A percentile compares a stretch with the other conserved stretches of the same genome.
Conservation (phyloP, 2,113 vertebrate genomes). For the Spea multiplicata region DNA sequence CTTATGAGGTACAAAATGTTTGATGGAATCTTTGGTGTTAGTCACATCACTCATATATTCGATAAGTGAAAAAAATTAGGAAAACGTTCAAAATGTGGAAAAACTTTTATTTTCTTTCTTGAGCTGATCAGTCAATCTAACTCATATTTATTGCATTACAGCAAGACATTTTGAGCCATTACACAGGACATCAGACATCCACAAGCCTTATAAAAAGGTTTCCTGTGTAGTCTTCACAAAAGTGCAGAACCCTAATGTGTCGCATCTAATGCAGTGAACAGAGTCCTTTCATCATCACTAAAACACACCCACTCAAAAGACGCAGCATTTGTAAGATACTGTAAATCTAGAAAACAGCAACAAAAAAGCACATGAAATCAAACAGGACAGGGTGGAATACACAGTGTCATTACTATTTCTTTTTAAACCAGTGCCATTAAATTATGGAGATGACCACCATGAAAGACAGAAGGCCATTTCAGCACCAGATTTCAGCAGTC, state of each 20-base stretch:
- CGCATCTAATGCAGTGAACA: conserved; percentile 52
- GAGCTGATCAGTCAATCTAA: conserved; percentile 47
- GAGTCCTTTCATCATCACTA: conserved; percentile 51
- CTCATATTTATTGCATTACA: conserved; percentile 61
- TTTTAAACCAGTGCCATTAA: not conserved
- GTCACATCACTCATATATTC: no score
- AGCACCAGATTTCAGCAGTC: not conserved
- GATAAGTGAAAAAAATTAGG: not conserved
- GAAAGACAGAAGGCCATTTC: not conserved
- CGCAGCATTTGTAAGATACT: conserved; percentile 47
- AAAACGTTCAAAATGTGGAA: not conserved
- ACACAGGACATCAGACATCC: conserved; percentile 79
- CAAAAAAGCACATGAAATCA: conserved; percentile 54
- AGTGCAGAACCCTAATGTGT: conserved; percentile 62
- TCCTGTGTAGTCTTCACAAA: conserved; percentile 88
- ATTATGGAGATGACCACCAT: not conserved
- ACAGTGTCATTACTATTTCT: not conserved
- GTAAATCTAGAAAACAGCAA: conserved; percentile 54
- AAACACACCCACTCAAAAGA: conserved; percentile 50
- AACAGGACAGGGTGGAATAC: conserved; percentile 33
- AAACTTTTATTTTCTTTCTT: conserved; percentile 47
- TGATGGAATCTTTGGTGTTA: no score
- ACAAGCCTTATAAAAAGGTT: conserved; percentile 81
- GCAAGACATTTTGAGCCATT: conserved; percentile 61
- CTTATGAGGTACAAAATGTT: no score